Percentiles rank a stretch among this genome's conserved stretches.
These are phyloP conservation scores for Phrynocephalus vlangalii DNA, from an alignment of 2,797 vertebrate species.

Conservation along the genomic window DNA sequence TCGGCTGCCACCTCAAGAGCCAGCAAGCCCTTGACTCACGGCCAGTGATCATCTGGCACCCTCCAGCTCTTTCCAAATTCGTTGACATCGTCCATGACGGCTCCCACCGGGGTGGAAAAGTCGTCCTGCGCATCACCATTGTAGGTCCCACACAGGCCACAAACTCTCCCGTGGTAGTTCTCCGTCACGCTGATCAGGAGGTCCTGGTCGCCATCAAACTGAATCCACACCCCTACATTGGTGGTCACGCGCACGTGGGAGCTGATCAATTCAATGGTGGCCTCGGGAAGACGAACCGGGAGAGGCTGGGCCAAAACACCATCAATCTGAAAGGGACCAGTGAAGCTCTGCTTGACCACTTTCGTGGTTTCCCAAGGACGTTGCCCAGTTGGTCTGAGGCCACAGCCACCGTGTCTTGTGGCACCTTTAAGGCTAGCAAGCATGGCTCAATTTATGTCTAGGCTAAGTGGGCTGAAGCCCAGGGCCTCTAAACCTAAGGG, in stretches of 20 bases:
- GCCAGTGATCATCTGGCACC: not conserved
- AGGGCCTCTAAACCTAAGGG: too few species aligned
- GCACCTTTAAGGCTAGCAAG: too few species aligned
- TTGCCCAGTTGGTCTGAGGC: not conserved
- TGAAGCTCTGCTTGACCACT: not conserved
- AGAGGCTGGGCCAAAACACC: conserved; percentile 20
- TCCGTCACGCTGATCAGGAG: conserved; percentile 61
- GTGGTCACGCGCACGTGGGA: conserved; percentile 57
- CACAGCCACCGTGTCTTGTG: too few species aligned
- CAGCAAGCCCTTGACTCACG: not conserved
- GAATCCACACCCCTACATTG: conserved; percentile 64
- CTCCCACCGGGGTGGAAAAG: conserved; percentile 33
- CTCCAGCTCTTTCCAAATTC: conserved; percentile 3
- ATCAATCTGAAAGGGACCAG: conserved; percentile 47
- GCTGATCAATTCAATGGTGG: conserved; percentile 27
- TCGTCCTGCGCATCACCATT: conserved; percentile 77
- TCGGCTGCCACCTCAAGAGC: not conserved
- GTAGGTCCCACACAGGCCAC: conserved; percentile 74
- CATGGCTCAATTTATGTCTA: too few species aligned
- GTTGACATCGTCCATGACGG: not conserved
- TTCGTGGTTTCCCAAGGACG: not conserved
- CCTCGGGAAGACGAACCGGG: conserved; percentile 34
- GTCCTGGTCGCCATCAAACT: conserved; percentile 45
- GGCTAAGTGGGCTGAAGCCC: too few species aligned
- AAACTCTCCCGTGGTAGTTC: conserved; percentile 48